These are phyloP conservation scores for Mesocentrotus franciscanus DNA, from an alignment of 53 echinoderm and acorn worm genomes.

Conservation along the genomic window DNA sequence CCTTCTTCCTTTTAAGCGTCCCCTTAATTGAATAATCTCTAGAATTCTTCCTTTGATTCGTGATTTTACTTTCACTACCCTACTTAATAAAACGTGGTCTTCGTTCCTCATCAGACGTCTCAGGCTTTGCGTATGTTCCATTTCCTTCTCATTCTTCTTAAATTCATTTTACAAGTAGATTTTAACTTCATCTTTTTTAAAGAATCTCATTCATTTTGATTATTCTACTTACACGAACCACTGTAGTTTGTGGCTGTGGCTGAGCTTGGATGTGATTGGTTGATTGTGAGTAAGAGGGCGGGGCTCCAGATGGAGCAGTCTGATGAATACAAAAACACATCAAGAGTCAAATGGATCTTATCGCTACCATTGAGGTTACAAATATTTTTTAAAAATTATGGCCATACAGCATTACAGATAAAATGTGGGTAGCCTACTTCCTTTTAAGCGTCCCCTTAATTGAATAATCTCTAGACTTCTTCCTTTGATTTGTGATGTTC, in stretches of 20 bases:
- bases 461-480: not conserved
- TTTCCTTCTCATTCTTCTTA: not conserved
- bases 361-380: too few relatives aligned
- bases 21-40: too few relatives aligned
- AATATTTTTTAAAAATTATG: too few relatives aligned
- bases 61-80: not conserved
- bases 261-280: not conserved
- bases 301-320: not conserved
- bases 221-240: not conserved
- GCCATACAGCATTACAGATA: too few relatives aligned
- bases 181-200: not conserved
- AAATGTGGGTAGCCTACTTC: too few relatives aligned
- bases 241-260: not conserved
- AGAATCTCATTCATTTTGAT: not conserved
- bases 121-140: not conserved
- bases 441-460: too few relatives aligned
- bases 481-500: not conserved
- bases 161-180: too few relatives aligned
- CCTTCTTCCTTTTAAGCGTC: too few relatives aligned
- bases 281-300: not conserved
- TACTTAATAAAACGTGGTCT: too few relatives aligned
- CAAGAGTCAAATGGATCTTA: too few relatives aligned
- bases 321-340: not conserved
- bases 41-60: not conserved
- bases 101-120: too few relatives aligned